Base-by-base conservation (phyloP, 2,797 vertebrate genomes). In the Pteronotus mesoamericanus region DNA sequence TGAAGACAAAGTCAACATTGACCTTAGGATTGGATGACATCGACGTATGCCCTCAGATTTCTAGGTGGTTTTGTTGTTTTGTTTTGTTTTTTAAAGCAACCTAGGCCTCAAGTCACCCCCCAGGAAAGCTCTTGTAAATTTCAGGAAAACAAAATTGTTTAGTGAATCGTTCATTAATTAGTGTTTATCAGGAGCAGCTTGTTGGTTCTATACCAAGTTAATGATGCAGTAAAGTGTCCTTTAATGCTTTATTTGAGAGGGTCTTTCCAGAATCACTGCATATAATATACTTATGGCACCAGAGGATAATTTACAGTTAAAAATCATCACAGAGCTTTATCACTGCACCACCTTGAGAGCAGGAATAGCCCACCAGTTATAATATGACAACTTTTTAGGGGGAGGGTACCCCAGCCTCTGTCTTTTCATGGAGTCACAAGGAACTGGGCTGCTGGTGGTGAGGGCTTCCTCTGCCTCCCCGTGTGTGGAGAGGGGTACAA, bases 121-220 rank as follows among this genome's bases (percentile, higher is more conserved):
- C 7, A 26, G 8, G 37, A 64, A 89, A 91, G 51, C 12, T 3
- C 4, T 86, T 74, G 29, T 2, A 66, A 48, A 79, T 88, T 84
- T 90, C 61, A 90, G 21, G 46, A 83, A 22, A 46, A 85, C 34
- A 94, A 57, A 80, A 80, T 34, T 57, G 18, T 57, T 71, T 39
- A 29, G 24, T 86, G 72, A 69, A 57, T 85, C 51, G 21, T 89
- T 93, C 66, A 87, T 74, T 44, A n/a, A 83, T 78, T 53, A 82
- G 72, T 87, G 8, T 72, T 88, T 95, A 57, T 79, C 72, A 14
- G 89, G 46, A 86, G 44, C 34, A 68, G 51, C 32, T 37, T 61
- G 11, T 86, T 93, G 64, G 42, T 42, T 96, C 74, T 39, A 7
- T 77, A 57, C 57, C 68, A 64, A 37, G 77, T 77, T 44, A 82